Conservation (phyloP, 2,888 invertebrate species). For the Gasteruption jaculator region DNA sequence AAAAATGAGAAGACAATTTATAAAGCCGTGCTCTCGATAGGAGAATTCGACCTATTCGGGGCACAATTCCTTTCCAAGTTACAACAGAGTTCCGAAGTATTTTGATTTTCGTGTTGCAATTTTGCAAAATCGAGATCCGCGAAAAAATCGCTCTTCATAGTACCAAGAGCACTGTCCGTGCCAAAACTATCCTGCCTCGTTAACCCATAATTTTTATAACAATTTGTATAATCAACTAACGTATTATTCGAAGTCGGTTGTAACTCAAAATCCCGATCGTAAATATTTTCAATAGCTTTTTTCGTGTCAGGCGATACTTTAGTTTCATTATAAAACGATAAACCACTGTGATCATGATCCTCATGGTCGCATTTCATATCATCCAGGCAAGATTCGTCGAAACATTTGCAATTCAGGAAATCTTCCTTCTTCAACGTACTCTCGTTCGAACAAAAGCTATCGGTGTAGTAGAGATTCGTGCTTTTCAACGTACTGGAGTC, state of each 20-base stretch:
- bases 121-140: constrained; percentile 44
- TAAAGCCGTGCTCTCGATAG: constrained; percentile 47
- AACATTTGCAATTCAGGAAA: constrained; percentile 20
- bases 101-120: constrained; percentile 29
- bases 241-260: constrained; percentile 24
- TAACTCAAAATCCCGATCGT: constrained; percentile 25
- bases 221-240: constrained; percentile 31
- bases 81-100: constrained; percentile 37
- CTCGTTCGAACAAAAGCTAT: constrained; percentile 35
- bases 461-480: constrained; percentile 27
- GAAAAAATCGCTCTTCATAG: constrained; percentile 49
- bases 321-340: background rate
- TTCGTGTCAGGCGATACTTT: too few relatives aligned
- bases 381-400: constrained; percentile 14
- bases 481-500: constrained; percentile 28
- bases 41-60: constrained; percentile 39
- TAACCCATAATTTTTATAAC: constrained; percentile 34
- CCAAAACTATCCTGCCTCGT: constrained; percentile 46
- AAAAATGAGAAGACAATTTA: too few relatives aligned
- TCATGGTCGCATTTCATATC: constrained; percentile 9
- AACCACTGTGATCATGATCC: background rate
- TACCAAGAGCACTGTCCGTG: constrained; percentile 47
- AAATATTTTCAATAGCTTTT: too few relatives aligned
- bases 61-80: constrained; percentile 38
- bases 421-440: constrained; percentile 31